Evolutionary conservation across 1,140 invertebrate species (phyloP), one percentile per base, ranked within the genome.

Genomic region (Tetragonula clypearis): DNA sequence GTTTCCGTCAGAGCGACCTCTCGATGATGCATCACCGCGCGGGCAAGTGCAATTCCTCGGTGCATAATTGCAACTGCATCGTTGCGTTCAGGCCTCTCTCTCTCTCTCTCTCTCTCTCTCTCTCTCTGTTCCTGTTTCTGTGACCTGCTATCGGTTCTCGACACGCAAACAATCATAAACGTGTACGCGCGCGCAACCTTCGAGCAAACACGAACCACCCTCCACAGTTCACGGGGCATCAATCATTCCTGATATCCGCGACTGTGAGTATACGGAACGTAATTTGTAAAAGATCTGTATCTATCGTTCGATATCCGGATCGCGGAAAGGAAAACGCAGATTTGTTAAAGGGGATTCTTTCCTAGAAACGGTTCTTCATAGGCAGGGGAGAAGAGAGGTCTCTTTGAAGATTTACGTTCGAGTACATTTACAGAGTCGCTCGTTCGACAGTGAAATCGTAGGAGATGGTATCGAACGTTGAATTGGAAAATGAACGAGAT

Each of bases 11-110:
- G 77, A 23, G n/a, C 56, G 77, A 74, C 56, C 78, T 58, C 56
- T 58, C 56, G 79, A 85, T 81, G 69, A 84, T 85, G 71, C 79
- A 88, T 88, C 87, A 77, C 86, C 82, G 35, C 82, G 35, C 69
- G 41, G 86, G 82, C 60, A 75, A 86, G 79, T 86, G 78, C 88
- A 77, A 79, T 87, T 77, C 71, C 87, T 84, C 85, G 74, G 81
- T 82, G 88, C 88, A 89, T 88, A 89, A 88, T 89, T 89, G 85
- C 87, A 65, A 90, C 86, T 83, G 82, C 78, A 75, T 62, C 81
- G 79, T 82, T 82, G 69, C 69, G 66, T 80, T 60, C 83, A 41
- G 72, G 75, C 41, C 41, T 49, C 41, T 62, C 60, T 1, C 60
- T 4, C 58, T 12, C 60, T 60, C 58, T 21, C 56, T 21, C 56